Conservation (phyloP, 2,888 invertebrate species). For the Helobdella robusta region DNA sequence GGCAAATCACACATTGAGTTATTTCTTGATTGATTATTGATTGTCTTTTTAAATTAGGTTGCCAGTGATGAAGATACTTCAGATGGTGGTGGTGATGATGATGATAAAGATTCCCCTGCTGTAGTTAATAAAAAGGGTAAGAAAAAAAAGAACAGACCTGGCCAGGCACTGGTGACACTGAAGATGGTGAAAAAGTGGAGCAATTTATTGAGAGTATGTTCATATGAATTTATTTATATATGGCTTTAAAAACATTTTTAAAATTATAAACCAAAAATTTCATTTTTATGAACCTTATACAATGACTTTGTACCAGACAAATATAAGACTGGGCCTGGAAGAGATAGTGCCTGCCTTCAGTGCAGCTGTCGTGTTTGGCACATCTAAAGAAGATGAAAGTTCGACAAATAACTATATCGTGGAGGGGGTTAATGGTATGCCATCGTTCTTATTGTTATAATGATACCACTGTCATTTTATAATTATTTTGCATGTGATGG, state of each 20-base stretch:
- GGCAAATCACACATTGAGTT: no score
- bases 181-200: slow-evolving; percentile 8
- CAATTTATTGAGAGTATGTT: neutral
- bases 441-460: no score
- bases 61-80: neutral
- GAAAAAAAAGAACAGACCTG: neutral
- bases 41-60: no score
- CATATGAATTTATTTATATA: neutral
- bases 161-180: neutral
- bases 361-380: slow-evolving; percentile 9
- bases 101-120: neutral
- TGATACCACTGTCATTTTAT: no score
- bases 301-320: neutral
- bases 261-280: neutral
- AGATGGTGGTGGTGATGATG: neutral
- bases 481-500: neutral
- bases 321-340: neutral
- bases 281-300: no score
- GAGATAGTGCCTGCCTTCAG: slow-evolving; percentile 12
- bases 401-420: slow-evolving; percentile 10
- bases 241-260: neutral
- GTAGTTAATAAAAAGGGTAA: neutral
- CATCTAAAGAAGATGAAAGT: neutral
- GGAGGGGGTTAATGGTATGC: slow-evolving; percentile 3
- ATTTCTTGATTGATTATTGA: no score